Conservation (phyloP, 2,888 invertebrate genomes). For the Leptopilina drosophilae region DNA sequence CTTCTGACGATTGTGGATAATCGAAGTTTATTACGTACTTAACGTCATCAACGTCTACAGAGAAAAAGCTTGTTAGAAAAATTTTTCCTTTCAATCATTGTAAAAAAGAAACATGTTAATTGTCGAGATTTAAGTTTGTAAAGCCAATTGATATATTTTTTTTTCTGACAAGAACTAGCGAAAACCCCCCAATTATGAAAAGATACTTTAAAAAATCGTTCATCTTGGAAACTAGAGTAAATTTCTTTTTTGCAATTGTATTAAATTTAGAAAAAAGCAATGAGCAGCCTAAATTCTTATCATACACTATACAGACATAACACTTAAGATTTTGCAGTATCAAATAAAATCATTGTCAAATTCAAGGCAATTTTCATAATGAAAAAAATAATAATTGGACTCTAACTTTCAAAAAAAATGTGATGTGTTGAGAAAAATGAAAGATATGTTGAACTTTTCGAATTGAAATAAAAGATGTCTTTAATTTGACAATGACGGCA, state of each 20-base stretch:
- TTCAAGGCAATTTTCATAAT: constrained; percentile 1
- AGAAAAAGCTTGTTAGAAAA: constrained; percentile 50
- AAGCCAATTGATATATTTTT: background rate
- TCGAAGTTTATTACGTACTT: constrained; percentile 98
- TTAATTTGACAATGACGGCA: background rate
- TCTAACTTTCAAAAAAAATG: too few species aligned
- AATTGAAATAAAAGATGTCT: too few species aligned
- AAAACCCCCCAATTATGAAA: constrained; percentile 1
- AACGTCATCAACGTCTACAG: constrained; percentile 95
- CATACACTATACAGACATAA: constrained; percentile 56
- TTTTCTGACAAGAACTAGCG: background rate
- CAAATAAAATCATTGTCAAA: constrained; percentile 35
- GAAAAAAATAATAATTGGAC: too few species aligned
- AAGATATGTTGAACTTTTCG: too few species aligned
- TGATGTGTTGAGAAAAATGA: too few species aligned
- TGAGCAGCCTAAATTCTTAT: constrained; percentile 65
- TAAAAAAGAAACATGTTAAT: background rate
- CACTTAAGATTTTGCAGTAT: constrained; percentile 23
- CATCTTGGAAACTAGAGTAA: background rate
- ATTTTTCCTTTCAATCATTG: background rate
- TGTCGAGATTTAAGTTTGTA: background rate
- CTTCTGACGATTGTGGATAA: constrained; percentile 96
- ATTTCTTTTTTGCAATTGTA: constrained; percentile 2
- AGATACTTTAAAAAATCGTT: background rate
- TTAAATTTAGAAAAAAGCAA: constrained; percentile 50